phyloP scores from a whole-genome alignment of 2,888 invertebrate genomes.

The Drosophila siamana region DNA sequence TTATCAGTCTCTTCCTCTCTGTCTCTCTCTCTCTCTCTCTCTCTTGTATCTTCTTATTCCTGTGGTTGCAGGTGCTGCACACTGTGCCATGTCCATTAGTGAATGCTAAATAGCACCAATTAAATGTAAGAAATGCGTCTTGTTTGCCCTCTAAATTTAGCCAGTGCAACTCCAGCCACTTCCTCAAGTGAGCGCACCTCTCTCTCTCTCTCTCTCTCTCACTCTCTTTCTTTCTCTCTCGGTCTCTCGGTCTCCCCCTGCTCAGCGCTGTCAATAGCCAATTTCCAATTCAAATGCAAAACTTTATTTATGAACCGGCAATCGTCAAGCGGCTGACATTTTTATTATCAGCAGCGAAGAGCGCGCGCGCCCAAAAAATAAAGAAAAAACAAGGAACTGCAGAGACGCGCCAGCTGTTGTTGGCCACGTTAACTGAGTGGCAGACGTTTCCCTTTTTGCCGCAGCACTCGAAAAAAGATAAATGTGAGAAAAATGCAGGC shows the following conservation, averaged over 20 bases:
- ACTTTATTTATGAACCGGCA: slow-evolving; percentile 82
- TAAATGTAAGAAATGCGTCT: slow-evolving; percentile 75
- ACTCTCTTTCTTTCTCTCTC: background rate
- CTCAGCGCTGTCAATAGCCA: slow-evolving; percentile 10
- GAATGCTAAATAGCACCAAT: slow-evolving; percentile 78
- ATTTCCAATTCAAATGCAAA: slow-evolving; percentile 77
- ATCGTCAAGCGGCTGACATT: slow-evolving; percentile 79
- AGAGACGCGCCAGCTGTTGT: slow-evolving; percentile 63
- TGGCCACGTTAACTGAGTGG: slow-evolving; percentile 42
- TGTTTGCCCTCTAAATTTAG: slow-evolving; percentile 25
- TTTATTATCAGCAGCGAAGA: slow-evolving; percentile 79
- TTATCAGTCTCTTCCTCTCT: slow-evolving; percentile 79
- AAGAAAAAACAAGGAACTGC: background rate
- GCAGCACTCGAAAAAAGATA: slow-evolving; percentile 79
- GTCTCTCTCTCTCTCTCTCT: slow-evolving; percentile 22
- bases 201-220: background rate
- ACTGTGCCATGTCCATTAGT: slow-evolving; percentile 76
- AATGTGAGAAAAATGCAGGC: slow-evolving; percentile 82
- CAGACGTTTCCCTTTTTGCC: slow-evolving; percentile 22
- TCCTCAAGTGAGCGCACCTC: background rate
- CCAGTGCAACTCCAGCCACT: background rate
- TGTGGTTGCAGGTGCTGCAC: slow-evolving; percentile 63
- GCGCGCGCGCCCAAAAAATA: slow-evolving; percentile 67
- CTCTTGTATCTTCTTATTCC: too few species aligned
- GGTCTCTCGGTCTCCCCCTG: too few species aligned